Evolutionary conservation across 2,113 vertebrate genomes (phyloP).

Genomic region (Eurypyga helias): DNA sequence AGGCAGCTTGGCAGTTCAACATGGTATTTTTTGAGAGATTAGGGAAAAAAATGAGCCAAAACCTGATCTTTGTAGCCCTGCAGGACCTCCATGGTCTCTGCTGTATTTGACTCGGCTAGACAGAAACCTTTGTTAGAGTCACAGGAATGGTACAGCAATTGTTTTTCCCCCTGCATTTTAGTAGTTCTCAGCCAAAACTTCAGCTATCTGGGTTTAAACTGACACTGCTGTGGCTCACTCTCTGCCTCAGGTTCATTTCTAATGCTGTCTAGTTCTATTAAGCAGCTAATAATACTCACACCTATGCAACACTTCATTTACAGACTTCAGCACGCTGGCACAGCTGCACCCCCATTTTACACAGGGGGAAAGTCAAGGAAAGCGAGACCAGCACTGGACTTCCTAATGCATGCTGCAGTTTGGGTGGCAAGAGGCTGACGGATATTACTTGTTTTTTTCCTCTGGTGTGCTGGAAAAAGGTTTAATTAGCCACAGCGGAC

Average conservation of each 20-base stretch:
- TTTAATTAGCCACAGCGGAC: constrained; percentile 17
- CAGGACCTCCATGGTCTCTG: not conserved
- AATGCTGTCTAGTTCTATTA: not conserved
- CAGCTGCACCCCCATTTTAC: not conserved
- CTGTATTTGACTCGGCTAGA: not conserved
- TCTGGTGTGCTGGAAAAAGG: constrained; percentile 11
- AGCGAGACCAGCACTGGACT: not conserved
- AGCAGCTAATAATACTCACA: constrained; percentile 31
- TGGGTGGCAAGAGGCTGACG: constrained; percentile 26
- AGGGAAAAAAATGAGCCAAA: not conserved
- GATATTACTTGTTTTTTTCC: not conserved
- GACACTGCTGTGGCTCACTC: not conserved
- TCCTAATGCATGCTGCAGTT: not conserved
- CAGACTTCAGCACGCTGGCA: not conserved
- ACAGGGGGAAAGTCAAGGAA: not conserved
- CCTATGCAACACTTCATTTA: not conserved
- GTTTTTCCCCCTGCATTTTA: not conserved
- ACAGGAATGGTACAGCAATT: not conserved
- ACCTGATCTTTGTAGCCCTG: not conserved
- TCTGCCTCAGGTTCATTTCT: not conserved
- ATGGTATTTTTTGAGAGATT: not conserved
- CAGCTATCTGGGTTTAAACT: not conserved
- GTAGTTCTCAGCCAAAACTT: not conserved
- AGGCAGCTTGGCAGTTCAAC: not conserved
- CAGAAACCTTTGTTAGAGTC: not conserved